Conservation (phyloP, 1,140 invertebrate species). For the Tenebrio molitor region DNA sequence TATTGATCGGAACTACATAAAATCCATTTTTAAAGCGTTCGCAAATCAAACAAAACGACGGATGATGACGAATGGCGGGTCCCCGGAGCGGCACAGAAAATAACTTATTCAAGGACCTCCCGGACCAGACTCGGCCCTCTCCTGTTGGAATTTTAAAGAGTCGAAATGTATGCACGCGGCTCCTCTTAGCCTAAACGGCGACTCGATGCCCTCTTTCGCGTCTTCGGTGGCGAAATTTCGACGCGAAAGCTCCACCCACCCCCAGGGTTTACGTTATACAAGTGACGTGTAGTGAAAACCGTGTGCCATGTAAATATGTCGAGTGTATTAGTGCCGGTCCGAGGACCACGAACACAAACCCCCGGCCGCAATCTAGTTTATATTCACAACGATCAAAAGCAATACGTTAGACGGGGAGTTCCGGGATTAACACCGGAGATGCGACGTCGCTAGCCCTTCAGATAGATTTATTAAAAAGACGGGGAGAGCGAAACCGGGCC, state of each 20-base stretch:
- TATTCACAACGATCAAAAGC: conserved; percentile 44
- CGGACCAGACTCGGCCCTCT: background rate
- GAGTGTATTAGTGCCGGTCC: conserved; percentile 41
- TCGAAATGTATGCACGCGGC: conserved; percentile 13
- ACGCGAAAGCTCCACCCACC: background rate
- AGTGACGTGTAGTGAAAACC: conserved; percentile 32
- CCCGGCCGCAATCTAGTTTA: conserved; percentile 37
- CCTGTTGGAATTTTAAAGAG: conserved; percentile 23
- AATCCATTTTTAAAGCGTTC: background rate
- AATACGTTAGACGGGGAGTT: conserved; percentile 35
- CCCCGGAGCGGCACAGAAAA: background rate
- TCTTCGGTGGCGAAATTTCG: conserved; percentile 3
- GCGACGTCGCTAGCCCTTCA: conserved; percentile 24
- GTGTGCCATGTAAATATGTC: conserved; percentile 35
- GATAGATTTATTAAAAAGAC: conserved; percentile 42
- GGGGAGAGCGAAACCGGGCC: background rate
- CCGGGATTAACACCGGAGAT: conserved; percentile 29
- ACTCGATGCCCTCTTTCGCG: background rate
- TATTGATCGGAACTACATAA: background rate
- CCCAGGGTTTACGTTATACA: conserved; percentile 1
- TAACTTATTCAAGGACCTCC: background rate
- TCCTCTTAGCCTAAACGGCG: conserved; percentile 1
- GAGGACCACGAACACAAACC: conserved; percentile 30
- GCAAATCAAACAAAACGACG: conserved; percentile 15
- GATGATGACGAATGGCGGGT: background rate